These are phyloP conservation scores for Larimichthys polyactis DNA, from an alignment of 2,113 vertebrate genomes.

Conservation along the genomic window DNA sequence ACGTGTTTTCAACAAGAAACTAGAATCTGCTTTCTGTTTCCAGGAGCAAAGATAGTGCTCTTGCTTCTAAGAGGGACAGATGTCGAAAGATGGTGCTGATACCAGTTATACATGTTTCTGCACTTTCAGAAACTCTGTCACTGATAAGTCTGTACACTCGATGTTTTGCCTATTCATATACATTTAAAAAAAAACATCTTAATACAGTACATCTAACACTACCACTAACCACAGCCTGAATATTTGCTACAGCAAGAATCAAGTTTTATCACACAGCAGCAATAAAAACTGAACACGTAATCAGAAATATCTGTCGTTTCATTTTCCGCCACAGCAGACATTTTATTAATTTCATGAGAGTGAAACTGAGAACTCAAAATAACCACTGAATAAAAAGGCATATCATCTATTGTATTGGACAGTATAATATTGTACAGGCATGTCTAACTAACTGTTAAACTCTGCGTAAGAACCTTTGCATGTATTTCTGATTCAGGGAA, in stretches of 20 bases:
- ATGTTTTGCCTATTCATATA: not conserved
- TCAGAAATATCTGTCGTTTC: not conserved
- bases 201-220: too few relatives aligned
- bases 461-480: not conserved
- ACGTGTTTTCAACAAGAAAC: not conserved
- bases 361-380: too few relatives aligned
- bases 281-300: not conserved
- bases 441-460: not conserved
- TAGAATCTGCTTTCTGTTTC: constrained; percentile 25
- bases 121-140: not conserved
- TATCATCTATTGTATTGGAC: not conserved
- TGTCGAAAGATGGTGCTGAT: not conserved
- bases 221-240: not conserved
- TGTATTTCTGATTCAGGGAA: not conserved
- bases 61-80: not conserved
- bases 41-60: not conserved
- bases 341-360: too few relatives aligned
- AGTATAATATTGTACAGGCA: not conserved
- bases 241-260: not conserved
- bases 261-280: too few relatives aligned
- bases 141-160: not conserved
- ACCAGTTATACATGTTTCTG: not conserved
- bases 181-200: too few relatives aligned
- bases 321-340: too few relatives aligned
- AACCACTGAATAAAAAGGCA: too few relatives aligned